Conservation (phyloP, 2,888 invertebrate genomes). For the Scrobipalpa atriplicella region DNA sequence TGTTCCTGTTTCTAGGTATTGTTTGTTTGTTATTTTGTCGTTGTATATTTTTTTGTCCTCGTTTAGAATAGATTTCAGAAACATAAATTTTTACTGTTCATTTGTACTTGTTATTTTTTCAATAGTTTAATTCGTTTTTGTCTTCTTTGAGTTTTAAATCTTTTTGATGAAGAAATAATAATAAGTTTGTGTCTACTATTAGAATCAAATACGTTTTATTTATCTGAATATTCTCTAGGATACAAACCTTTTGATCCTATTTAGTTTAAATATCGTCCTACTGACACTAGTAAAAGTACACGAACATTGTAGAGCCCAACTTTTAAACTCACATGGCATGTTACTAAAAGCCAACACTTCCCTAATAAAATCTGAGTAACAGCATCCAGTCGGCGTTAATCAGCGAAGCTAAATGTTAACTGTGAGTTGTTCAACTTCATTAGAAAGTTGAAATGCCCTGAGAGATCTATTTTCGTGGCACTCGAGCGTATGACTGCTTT, state of each 20-base stretch:
- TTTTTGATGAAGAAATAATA: no score
- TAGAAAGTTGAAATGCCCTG: constrained; percentile 65
- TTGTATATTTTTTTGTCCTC: no score
- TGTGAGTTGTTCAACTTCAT: constrained; percentile 71
- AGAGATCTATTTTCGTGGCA: background rate
- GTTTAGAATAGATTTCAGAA: no score
- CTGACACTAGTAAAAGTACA: background rate
- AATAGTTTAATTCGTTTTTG: no score
- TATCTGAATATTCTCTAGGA: no score
- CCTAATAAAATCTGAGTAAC: constrained; percentile 46
- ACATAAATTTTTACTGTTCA: no score
- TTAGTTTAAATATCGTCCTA: constrained; percentile 2
- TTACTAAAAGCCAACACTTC: constrained; percentile 21
- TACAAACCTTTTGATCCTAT: background rate
- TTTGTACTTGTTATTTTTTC: no score
- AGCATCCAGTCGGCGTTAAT: constrained; percentile 60
- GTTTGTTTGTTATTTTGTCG: no score
- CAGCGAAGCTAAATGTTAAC: constrained; percentile 74
- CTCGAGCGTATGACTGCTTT: background rate
- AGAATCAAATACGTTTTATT: no score
- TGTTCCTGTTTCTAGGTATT: no score
- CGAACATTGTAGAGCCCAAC: background rate
- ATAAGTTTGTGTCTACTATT: no score
- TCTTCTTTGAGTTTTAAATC: no score
- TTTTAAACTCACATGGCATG: constrained; percentile 6